phyloP scores from a whole-genome alignment of 1,140 invertebrate species.

The Trachymyrmex septentrionalis region DNA sequence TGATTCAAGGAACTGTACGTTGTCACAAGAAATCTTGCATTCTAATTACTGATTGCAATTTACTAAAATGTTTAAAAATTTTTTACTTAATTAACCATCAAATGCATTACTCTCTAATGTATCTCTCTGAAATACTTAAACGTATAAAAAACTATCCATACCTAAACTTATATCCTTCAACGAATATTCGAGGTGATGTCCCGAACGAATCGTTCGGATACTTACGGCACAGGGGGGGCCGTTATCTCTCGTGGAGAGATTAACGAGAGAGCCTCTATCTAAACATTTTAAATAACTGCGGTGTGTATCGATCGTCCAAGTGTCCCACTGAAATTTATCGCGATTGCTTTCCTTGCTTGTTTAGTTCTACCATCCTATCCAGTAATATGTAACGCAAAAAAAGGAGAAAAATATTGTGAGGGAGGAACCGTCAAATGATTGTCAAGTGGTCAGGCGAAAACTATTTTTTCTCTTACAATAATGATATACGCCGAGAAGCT shows the following conservation, averaged over 20 bases:
- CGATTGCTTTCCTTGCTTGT: slow-evolving; percentile 34
- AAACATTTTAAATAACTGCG: slow-evolving; percentile 40
- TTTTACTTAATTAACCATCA: background rate
- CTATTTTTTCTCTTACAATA: background rate
- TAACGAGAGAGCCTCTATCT: slow-evolving; percentile 24
- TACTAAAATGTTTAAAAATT: background rate
- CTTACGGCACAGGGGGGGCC: background rate
- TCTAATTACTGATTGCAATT: background rate
- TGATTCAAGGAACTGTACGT: background rate
- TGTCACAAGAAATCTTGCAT: background rate
- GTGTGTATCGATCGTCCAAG: slow-evolving; percentile 45
- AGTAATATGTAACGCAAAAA: slow-evolving; percentile 33
- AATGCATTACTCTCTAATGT: background rate
- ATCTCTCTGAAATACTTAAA: background rate
- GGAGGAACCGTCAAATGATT: background rate
- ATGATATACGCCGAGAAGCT: slow-evolving; percentile 9
- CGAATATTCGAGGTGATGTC: background rate
- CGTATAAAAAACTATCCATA: background rate
- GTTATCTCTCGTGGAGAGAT: slow-evolving; percentile 31
- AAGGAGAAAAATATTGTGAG: background rate
- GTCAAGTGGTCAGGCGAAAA: slow-evolving; percentile 25
- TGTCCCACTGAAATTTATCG: slow-evolving; percentile 54
- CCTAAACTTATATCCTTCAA: background rate
- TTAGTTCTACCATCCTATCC: background rate
- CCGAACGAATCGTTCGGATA: slow-evolving; percentile 20